A percentile compares a stretch with the other conserved stretches of the same genome.
phyloP scores from a whole-genome alignment of 1,140 invertebrate genomes.

The Cyrtorhinus lividipennis region DNA sequence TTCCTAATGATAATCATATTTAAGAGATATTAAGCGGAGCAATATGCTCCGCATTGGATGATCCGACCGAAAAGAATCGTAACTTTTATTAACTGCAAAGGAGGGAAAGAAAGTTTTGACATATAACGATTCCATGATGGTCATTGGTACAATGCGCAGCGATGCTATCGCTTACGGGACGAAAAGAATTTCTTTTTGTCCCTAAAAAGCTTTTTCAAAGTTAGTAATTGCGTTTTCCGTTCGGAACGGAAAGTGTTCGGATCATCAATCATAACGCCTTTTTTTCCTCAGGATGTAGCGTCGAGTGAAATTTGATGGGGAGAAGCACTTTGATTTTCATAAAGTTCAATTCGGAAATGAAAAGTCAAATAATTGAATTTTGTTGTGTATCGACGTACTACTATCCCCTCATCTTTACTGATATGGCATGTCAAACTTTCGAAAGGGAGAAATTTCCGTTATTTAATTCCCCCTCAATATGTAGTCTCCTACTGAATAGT shows the following conservation, averaged over 20 bases:
- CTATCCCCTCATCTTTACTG: too few relatives aligned
- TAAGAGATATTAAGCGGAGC: constrained; percentile 12
- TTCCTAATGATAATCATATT: constrained; percentile 17
- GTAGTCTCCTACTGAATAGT: too few relatives aligned
- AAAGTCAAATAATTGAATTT: too few relatives aligned
- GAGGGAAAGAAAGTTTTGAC: constrained; percentile 12
- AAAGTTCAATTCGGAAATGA: too few relatives aligned
- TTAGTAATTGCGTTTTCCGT: constrained; percentile 11
- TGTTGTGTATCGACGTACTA: too few relatives aligned
- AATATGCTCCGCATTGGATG: constrained; percentile 15
- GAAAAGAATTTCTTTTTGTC: constrained; percentile 3
- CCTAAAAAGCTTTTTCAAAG: background rate
- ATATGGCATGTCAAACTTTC: too few relatives aligned
- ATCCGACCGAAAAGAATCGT: constrained; percentile 8
- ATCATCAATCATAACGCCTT: background rate
- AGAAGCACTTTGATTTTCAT: too few relatives aligned
- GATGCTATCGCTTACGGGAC: constrained; percentile 7
- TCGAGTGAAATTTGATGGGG: too few relatives aligned
- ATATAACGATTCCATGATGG: constrained; percentile 10
- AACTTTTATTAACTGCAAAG: constrained; percentile 16
- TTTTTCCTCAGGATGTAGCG: background rate
- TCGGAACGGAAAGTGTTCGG: too few relatives aligned
- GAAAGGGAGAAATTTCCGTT: too few relatives aligned
- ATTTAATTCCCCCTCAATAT: too few relatives aligned
- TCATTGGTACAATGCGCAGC: constrained; percentile 9